Percentiles rank a stretch among this genome's conserved stretches.
Evolutionary conservation across 1,140 invertebrate species (phyloP).

Genomic region (Diabrotica undecimpunctata): DNA sequence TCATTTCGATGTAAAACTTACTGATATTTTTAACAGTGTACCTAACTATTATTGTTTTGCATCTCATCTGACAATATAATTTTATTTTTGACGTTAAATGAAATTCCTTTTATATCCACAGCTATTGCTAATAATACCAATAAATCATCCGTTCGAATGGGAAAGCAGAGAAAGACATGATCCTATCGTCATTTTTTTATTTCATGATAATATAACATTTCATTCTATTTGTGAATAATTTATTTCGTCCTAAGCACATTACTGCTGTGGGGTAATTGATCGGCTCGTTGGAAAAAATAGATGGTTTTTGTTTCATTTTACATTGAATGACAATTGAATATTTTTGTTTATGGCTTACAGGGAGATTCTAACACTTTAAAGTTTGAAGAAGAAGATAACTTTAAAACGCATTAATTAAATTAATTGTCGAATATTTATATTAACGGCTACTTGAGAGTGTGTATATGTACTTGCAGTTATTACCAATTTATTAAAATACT

Average conservation of each 20-base stretch:
- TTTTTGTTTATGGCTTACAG: background rate
- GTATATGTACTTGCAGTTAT: no score
- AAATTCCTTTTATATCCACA: background rate
- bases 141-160: conserved; percentile 9
- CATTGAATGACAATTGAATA: conserved; percentile 17
- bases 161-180: background rate
- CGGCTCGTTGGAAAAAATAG: conserved; percentile 9
- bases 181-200: conserved; percentile 10
- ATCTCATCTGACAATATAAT: no score
- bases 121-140: background rate
- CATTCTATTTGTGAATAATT: conserved; percentile 19
- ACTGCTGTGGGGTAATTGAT: conserved; percentile 10
- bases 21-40: no score
- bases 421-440: no score
- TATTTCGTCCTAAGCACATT: conserved; percentile 15
- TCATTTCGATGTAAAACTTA: no score
- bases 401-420: no score
- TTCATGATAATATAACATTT: conserved; percentile 17
- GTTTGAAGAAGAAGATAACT: no score
- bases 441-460: no score
- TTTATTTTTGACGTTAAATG: background rate
- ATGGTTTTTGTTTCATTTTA: conserved; percentile 17
- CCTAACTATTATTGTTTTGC: no score
- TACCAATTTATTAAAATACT: no score
- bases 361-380: no score